Evolutionary conservation across 2,113 vertebrate species (phyloP), one percentile per base, ranked within the genome.

Genomic region (Romanogobio albipinnatus): DNA sequence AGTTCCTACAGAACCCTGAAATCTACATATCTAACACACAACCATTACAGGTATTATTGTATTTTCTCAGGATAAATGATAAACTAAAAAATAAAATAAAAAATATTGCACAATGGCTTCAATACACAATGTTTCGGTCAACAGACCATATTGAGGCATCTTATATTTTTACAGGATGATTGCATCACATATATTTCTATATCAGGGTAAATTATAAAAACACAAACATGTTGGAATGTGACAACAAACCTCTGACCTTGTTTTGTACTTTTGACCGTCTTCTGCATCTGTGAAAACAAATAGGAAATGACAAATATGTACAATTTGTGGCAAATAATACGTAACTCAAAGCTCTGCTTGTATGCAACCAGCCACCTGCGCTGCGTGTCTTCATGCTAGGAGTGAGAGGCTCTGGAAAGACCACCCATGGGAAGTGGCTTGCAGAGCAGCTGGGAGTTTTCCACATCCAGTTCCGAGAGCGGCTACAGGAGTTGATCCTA

Each of bases 381-480:
- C 80, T 97, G 89, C 94, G 98, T 49, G 85, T 99, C 19, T 94
- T 95, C 84, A 77, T 97, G 51, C 86, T 99, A 24, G 98, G 98
- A 2, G 66, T 93, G 51, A 94, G 90, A 11, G 97, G 97, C 78
- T 93, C 96, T 36, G 98, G 97, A 24, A 99, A 98, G 94, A 97
- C 95, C 43, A 81, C 90, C 47, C 92, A 95, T 85, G 96, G 94
- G 29, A 91, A 94, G 82, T 93, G 94, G 92, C 76, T 97, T 70
- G 96, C 97, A 62, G 86, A 96, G 49, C 94, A 96, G 77, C 93
- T 99, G 53, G 96, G 95, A 9, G 90, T 99, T 85, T 98, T 99
- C 87, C 95, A 99, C 82, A 95, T 99, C 90, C 97, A 99, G 10
- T 98, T 97, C 91, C 94, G 95, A 71, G 96, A 99, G 90, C 90